A percentile compares a stretch with the other conserved stretches of the same genome.
phyloP scores from a whole-genome alignment of 2,888 invertebrate species.

The Parnassius mnemosyne region DNA sequence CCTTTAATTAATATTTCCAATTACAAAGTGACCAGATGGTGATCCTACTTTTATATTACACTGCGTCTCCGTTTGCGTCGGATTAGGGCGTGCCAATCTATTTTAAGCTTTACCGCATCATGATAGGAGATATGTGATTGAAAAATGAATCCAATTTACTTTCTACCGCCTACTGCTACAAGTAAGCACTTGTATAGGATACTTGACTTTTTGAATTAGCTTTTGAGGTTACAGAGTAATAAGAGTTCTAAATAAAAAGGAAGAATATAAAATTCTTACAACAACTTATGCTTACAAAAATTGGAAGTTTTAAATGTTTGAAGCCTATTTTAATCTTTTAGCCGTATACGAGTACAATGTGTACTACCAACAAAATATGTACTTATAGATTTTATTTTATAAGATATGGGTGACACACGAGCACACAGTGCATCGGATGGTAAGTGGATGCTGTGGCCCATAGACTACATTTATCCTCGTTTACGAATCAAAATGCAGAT shows the following conservation, averaged over 20 bases:
- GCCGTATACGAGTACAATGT: too few relatives aligned
- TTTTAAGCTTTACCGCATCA: constrained; percentile 16
- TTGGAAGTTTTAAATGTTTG: too few relatives aligned
- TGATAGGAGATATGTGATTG: constrained; percentile 11
- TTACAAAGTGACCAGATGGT: background rate
- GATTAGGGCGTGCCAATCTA: constrained; percentile 14
- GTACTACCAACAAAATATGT: too few relatives aligned
- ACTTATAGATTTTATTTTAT: too few relatives aligned
- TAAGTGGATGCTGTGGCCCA: too few relatives aligned
- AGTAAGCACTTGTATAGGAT: constrained; percentile 5
- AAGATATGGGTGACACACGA: too few relatives aligned
- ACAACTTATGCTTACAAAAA: too few relatives aligned
- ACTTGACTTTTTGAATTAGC: constrained; percentile 11
- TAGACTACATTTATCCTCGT: too few relatives aligned
- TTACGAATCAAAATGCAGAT: too few relatives aligned
- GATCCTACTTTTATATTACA: constrained; percentile 4
- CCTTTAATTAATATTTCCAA: background rate
- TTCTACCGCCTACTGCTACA: constrained; percentile 37
- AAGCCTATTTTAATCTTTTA: too few relatives aligned
- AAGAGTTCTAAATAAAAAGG: constrained; percentile 7
- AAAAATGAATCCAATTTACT: constrained; percentile 30
- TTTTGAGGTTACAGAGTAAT: constrained; percentile 9
- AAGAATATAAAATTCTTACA: too few relatives aligned
- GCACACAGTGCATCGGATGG: too few relatives aligned
- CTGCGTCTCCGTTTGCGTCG: constrained; percentile 2